These are phyloP conservation scores for Machimus atricapillus DNA, from an alignment of 2,888 invertebrate genomes.

Conservation along the genomic window DNA sequence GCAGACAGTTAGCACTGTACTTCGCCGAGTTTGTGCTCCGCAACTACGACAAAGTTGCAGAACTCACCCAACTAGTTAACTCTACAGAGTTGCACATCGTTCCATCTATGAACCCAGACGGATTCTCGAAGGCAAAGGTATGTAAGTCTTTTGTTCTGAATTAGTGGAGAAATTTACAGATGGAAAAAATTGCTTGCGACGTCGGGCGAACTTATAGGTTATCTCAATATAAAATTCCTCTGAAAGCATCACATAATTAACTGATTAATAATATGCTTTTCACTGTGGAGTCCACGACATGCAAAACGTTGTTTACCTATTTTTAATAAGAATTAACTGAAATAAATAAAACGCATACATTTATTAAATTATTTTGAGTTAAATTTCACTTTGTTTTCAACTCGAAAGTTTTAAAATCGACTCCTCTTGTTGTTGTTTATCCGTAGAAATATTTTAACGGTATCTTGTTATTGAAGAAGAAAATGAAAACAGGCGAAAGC, in stretches of 20 bases:
- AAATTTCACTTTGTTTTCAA: too few species aligned
- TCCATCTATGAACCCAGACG: slow-evolving; percentile 97
- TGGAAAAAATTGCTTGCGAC: neutral
- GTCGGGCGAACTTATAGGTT: neutral
- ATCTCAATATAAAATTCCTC: neutral
- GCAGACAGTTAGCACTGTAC: slow-evolving; percentile 81
- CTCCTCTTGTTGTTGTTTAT: too few species aligned
- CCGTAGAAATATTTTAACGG: too few species aligned
- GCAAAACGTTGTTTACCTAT: neutral
- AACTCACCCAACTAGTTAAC: slow-evolving; percentile 79
- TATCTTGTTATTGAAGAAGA: too few species aligned
- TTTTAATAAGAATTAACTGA: too few species aligned
- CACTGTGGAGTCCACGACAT: neutral
- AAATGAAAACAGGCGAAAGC: too few species aligned
- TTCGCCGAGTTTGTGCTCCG: slow-evolving; percentile 82
- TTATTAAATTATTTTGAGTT: too few species aligned
- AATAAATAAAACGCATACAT: too few species aligned
- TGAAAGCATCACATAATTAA: neutral
- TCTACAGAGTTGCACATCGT: slow-evolving; percentile 91
- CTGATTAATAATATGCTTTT: neutral
- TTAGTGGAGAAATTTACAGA: neutral
- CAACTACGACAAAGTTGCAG: slow-evolving; percentile 72
- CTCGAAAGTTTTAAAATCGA: too few species aligned
- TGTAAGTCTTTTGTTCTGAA: slow-evolving; percentile 39
- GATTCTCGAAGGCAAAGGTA: slow-evolving; percentile 83